phyloP scores from a whole-genome alignment of 2,888 invertebrate species.

The Marronus borbonicus region DNA sequence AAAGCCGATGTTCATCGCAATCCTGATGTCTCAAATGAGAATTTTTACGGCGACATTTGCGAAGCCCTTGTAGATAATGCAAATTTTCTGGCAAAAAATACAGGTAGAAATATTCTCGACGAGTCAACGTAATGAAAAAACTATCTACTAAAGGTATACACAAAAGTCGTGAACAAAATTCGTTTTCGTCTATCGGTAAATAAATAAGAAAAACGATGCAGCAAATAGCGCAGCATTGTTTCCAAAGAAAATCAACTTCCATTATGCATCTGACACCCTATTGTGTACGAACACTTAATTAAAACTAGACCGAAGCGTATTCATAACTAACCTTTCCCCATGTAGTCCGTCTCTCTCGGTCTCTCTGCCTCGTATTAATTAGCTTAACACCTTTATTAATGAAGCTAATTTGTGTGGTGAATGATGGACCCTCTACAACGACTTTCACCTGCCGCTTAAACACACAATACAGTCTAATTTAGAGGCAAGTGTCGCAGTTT shows the following conservation, averaged over 20 bases:
- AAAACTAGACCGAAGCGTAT: background rate
- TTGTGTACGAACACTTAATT: background rate
- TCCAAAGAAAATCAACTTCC: background rate
- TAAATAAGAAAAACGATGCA: background rate
- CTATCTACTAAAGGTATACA: too few relatives aligned
- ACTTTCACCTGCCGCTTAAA: slow-evolving; percentile 19
- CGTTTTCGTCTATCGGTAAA: background rate
- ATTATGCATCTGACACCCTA: background rate
- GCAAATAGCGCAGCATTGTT: background rate
- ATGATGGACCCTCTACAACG: background rate
- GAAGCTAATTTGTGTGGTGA: slow-evolving; percentile 21
- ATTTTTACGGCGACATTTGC: too few relatives aligned
- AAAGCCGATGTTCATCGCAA: too few relatives aligned
- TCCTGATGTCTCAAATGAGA: too few relatives aligned
- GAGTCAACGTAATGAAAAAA: too few relatives aligned
- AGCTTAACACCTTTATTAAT: slow-evolving; percentile 31
- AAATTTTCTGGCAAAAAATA: too few relatives aligned
- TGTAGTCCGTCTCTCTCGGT: background rate
- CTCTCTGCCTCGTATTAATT: slow-evolving; percentile 10
- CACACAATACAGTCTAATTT: slow-evolving; percentile 23
- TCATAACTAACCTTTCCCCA: slow-evolving; percentile 17
- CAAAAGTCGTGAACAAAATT: too few relatives aligned
- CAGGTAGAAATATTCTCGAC: too few relatives aligned
- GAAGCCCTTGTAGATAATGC: too few relatives aligned
- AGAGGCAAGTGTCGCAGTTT: background rate